Conservation (phyloP, 2,888 invertebrate species). For the Sinodicranocentrus sp. region DNA sequence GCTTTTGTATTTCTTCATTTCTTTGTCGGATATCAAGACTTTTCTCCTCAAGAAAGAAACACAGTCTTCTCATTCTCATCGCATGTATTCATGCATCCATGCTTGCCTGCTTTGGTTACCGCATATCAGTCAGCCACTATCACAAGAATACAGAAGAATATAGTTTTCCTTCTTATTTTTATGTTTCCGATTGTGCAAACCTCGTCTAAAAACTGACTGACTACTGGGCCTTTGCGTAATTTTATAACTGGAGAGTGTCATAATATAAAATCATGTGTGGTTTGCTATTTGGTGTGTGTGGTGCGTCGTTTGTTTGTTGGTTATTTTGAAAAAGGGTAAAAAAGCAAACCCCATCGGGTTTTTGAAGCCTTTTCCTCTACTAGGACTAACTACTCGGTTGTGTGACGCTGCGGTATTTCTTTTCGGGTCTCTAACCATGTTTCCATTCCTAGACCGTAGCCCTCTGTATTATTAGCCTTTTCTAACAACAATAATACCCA, state of each 20-base stretch:
- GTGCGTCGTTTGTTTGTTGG: constrained; percentile 20
- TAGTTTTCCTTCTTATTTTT: constrained; percentile 24
- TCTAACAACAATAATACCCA: constrained; percentile 50
- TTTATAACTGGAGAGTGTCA: constrained; percentile 47
- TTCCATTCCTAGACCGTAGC: constrained; percentile 24
- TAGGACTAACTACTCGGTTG: constrained; percentile 32
- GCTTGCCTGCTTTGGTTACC: not conserved
- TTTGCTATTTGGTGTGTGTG: constrained; percentile 14
- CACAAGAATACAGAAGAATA: not conserved
- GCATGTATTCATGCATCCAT: constrained; percentile 20
- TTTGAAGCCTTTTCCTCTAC: constrained; percentile 18
- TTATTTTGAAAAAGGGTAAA: constrained; percentile 29
- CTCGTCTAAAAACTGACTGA: constrained; percentile 19
- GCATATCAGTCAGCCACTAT: constrained; percentile 18
- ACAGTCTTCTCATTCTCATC: constrained; percentile 27
- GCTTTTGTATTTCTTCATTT: constrained; percentile 31
- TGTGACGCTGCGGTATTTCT: constrained; percentile 52
- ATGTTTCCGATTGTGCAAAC: constrained; percentile 37
- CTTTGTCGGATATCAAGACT: constrained; percentile 18
- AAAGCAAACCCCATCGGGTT: constrained; percentile 16
- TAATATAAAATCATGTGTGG: constrained; percentile 43
- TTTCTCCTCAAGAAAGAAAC: constrained; percentile 27
- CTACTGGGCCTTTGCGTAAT: not conserved
- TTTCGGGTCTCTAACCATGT: constrained; percentile 38
- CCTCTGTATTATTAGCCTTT: constrained; percentile 49